phyloP scores from a whole-genome alignment of 2,888 invertebrate species.

The Polyommatus icarus region DNA sequence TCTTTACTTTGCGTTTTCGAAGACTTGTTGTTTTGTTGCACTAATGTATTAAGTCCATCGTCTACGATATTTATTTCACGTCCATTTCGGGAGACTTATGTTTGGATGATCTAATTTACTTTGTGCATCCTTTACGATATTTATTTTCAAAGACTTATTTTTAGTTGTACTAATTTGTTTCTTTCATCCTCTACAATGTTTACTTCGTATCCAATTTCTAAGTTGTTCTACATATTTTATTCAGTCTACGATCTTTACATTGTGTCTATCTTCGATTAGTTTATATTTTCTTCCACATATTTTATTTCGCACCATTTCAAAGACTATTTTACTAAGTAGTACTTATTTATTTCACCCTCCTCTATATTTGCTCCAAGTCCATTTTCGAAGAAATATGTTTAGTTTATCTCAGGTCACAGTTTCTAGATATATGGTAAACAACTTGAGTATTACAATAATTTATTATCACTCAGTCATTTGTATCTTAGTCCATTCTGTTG shows the following conservation, averaged over 20 bases:
- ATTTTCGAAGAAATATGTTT: slow-evolving; percentile 6
- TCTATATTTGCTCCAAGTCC: neutral
- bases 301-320: neutral
- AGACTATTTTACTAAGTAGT: neutral
- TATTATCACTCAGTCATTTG: slow-evolving; percentile 12
- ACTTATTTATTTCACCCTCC: neutral
- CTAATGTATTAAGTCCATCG: neutral
- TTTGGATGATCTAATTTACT: too few relatives aligned
- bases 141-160: too few relatives aligned
- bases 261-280: slow-evolving; percentile 38
- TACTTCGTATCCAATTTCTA: neutral
- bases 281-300: slow-evolving; percentile 19
- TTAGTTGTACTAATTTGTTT: too few relatives aligned
- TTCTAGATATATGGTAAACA: slow-evolving; percentile 7
- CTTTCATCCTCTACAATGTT: neutral
- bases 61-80: neutral
- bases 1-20: slow-evolving; percentile 16
- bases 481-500: neutral
- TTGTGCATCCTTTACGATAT: too few relatives aligned
- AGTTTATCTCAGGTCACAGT: slow-evolving; percentile 13
- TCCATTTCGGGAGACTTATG: too few relatives aligned
- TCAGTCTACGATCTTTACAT: too few relatives aligned
- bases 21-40: neutral
- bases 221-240: neutral
- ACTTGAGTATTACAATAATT: neutral